Evolutionary conservation across 2,113 vertebrate species (phyloP), one percentile per base, ranked within the genome.

Genomic region (Sinocyclocheilus rhinocerous): DNA sequence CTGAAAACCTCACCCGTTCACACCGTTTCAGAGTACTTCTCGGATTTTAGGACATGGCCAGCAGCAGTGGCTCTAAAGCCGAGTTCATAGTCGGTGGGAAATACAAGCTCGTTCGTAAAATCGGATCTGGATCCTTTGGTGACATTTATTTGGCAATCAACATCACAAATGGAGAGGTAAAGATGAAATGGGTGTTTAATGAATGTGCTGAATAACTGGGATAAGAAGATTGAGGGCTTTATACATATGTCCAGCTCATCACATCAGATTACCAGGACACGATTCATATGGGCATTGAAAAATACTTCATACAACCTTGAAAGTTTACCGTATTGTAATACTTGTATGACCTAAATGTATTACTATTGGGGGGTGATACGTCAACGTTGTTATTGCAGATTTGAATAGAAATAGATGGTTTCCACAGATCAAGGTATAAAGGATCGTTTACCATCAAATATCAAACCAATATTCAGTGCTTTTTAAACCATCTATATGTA

Each of bases 101-200:
- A 92, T 99, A 99, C 91, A 99, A 99, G 94, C 96, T 99, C 90
- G 98, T 99, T 87, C 94, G 98, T 90, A 99, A 99, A 95, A 99
- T 99, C 90, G 98, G 98, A 76, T 99, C 97, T 12, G 98, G 98
- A 91, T 99, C 98, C 85, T 99, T 99, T 90, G 98, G 98, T 84
- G 98, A 99, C 94, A 99, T 99, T 87, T 99, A 99, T 70, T 87
- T 99, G 96, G 98, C 98, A 22, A 99, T 99, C 94, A 99, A 99
- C 95, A 98, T 99, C 95, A 99, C 98, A 93, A 99, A 99, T 88
- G 98, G 98, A 93, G 98, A 98, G 98, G 98, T 99, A 96, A 96
- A 50, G 9, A n/a, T 20, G 55, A 81, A 73, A 63, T 73, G 12
- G 11, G 24, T 75, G 24, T 86, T 33, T 39, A 50, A 57, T 48